Conservation (phyloP, 2,888 invertebrate species). For the Poecilus cupreus region DNA sequence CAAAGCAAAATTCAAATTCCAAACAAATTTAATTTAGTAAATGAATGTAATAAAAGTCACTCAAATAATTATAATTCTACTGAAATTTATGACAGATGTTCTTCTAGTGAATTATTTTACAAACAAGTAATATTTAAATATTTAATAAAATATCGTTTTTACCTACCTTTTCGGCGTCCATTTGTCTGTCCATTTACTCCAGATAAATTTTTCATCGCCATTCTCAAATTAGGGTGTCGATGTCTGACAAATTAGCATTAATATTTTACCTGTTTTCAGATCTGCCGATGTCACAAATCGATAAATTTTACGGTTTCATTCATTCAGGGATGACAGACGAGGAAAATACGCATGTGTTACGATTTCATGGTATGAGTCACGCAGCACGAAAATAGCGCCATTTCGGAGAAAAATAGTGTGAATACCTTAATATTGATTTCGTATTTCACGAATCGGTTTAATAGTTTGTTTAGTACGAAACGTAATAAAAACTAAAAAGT, state of each 20-base stretch:
- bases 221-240: conserved; percentile 6
- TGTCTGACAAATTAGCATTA: conserved; percentile 22
- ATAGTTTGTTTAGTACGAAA: conserved; percentile 6
- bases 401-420: conserved; percentile 5
- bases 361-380: conserved; percentile 15
- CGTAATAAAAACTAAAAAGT: background rate
- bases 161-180: background rate
- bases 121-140: background rate
- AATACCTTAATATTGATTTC: conserved; percentile 24
- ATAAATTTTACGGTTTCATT: conserved; percentile 30
- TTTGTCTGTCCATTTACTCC: background rate
- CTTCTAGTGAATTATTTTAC: too few species aligned
- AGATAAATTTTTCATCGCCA: background rate
- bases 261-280: conserved; percentile 26
- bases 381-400: background rate
- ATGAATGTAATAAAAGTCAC: too few species aligned
- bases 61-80: too few species aligned
- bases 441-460: background rate
- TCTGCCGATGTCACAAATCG: conserved; percentile 15
- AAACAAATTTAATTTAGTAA: too few species aligned
- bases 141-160: background rate
- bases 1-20: too few species aligned
- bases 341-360: conserved; percentile 20
- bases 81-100: too few species aligned
- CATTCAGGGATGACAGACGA: conserved; percentile 14